A percentile compares a stretch with the other conserved stretches of the same genome.
phyloP scores from a whole-genome alignment of 1,140 invertebrate species.

The Ladona fulva region DNA sequence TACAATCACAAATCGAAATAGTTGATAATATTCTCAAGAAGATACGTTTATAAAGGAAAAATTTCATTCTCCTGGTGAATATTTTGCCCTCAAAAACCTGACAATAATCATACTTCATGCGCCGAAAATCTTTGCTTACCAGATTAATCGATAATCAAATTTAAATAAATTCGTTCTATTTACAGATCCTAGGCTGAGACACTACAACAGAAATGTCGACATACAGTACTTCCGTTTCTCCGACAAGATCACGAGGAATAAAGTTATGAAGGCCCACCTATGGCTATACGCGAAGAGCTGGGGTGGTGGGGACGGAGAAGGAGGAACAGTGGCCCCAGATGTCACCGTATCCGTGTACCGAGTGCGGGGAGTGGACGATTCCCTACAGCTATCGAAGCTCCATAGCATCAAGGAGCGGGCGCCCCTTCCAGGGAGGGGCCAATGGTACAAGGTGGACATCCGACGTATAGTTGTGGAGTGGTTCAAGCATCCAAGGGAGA shows the following conservation, averaged over 20 bases:
- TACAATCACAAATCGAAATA: too few relatives aligned
- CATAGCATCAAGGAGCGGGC: slow-evolving; percentile 28
- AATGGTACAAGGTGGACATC: slow-evolving; percentile 65
- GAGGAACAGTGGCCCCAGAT: slow-evolving; percentile 26
- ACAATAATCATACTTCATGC: too few relatives aligned
- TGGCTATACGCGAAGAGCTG: slow-evolving; percentile 42
- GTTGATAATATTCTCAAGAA: too few relatives aligned
- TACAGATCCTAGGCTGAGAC: slow-evolving; percentile 41
- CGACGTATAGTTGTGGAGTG: slow-evolving; percentile 66
- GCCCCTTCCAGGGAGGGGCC: slow-evolving; percentile 40
- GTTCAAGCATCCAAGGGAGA: slow-evolving; percentile 59
- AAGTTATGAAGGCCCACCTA: slow-evolving; percentile 41
- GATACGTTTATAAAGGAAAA: too few relatives aligned
- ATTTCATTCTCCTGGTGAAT: too few relatives aligned
- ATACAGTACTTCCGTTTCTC: slow-evolving; percentile 48
- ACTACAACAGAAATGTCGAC: slow-evolving; percentile 37
- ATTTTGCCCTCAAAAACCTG: too few relatives aligned
- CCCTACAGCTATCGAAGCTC: not conserved
- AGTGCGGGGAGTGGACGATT: slow-evolving; percentile 30
- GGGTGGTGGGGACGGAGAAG: not conserved
- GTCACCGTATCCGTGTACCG: slow-evolving; percentile 38
- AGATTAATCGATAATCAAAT: not conserved
- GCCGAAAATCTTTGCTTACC: too few relatives aligned
- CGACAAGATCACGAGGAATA: slow-evolving; percentile 43
- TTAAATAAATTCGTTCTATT: slow-evolving; percentile 22